Conservation (phyloP, 2,888 invertebrate species). For the Chloroclysta siterata region DNA sequence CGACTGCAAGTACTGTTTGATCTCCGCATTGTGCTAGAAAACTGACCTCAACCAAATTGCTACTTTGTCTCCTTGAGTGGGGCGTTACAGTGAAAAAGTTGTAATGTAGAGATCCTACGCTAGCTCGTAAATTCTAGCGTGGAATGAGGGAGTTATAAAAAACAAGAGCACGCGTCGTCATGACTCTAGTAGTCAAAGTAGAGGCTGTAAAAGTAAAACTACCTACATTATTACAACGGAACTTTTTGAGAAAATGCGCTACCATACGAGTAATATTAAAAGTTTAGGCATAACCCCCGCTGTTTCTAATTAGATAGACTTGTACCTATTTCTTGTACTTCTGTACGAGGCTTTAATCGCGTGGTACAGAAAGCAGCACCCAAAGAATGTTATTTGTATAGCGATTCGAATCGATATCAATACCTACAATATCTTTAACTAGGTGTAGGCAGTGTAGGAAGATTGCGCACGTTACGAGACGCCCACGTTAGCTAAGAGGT, state of each 20-base stretch:
- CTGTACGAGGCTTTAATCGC: too few species aligned
- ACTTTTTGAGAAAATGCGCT: conserved; percentile 1
- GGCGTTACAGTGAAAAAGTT: conserved; percentile 41
- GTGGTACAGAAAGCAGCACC: not conserved
- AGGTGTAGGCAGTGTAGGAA: conserved; percentile 1
- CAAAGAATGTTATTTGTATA: not conserved
- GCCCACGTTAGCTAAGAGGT: conserved; percentile 5
- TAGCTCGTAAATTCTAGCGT: conserved; percentile 40
- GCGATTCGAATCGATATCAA: not conserved
- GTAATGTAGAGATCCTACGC: conserved; percentile 39
- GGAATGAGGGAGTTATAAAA: conserved; percentile 40
- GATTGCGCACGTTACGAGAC: conserved; percentile 1
- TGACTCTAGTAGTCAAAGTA: conserved; percentile 23
- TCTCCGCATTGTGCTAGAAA: conserved; percentile 12
- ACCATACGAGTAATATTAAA: conserved; percentile 5
- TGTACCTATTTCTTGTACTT: too few species aligned
- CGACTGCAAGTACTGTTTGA: conserved; percentile 1
- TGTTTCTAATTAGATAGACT: not conserved
- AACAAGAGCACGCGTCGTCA: conserved; percentile 35
- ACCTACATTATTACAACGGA: conserved; percentile 7
- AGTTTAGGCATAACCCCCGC: conserved; percentile 16
- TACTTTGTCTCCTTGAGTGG: conserved; percentile 39
- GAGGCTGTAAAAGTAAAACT: conserved; percentile 23
- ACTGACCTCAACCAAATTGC: conserved; percentile 32
- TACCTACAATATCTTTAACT: not conserved